Evolutionary conservation across 2,797 vertebrate genomes (phyloP).

Genomic region (Ceryle rudis): DNA sequence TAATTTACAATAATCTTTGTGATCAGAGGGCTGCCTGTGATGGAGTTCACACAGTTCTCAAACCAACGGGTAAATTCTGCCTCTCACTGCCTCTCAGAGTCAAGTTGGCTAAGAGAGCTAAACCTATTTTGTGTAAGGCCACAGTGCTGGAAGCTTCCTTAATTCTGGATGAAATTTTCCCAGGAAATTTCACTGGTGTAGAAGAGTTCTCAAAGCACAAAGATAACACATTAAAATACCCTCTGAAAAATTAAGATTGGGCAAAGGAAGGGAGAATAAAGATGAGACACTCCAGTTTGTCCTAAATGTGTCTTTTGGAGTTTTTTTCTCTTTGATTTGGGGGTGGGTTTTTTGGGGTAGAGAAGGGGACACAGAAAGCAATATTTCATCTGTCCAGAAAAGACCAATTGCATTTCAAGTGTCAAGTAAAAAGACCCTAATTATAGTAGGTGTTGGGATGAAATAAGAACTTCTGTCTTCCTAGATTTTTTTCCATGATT

Average conservation of each 20-base stretch:
- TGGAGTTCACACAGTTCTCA: neutral
- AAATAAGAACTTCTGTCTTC: neutral
- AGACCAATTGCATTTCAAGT: neutral
- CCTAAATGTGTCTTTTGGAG: neutral
- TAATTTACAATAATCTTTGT: neutral
- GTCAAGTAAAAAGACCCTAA: neutral
- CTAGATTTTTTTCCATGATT: neutral
- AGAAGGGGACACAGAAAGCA: accelerated
- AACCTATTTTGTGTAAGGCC: neutral
- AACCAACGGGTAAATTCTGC: neutral
- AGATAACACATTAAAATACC: neutral
- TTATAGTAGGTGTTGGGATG: neutral
- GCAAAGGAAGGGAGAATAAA: neutral
- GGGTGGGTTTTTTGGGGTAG: neutral
- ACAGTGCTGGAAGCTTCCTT: neutral
- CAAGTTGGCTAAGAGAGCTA: neutral
- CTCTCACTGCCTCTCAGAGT: neutral
- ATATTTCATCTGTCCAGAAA: neutral
- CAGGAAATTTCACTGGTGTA: neutral
- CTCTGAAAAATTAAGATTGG: neutral
- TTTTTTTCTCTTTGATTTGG: neutral
- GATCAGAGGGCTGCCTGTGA: neutral
- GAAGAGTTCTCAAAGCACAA: neutral
- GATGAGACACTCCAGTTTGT: neutral
- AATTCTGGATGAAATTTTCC: neutral